Evolutionary conservation across 2,797 vertebrate genomes (phyloP).

Genomic region (Valencia hispanica): DNA sequence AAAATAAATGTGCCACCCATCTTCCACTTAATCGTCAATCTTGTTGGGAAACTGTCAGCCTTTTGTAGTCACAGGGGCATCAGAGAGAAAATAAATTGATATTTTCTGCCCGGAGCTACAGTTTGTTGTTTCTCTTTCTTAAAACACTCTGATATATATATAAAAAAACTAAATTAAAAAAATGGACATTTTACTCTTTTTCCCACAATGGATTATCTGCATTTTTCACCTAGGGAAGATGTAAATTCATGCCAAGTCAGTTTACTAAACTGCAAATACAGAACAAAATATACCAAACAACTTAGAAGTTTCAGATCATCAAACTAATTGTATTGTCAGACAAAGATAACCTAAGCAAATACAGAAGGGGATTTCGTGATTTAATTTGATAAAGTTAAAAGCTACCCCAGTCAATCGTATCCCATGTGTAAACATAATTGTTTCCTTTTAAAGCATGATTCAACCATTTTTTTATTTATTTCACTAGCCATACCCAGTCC

Average conservation of each 20-base stretch:
- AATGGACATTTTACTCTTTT: constrained; percentile 37
- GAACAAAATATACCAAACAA: neutral
- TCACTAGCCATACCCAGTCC: no score
- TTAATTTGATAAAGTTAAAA: no score
- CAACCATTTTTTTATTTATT: no score
- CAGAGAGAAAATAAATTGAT: constrained; percentile 43
- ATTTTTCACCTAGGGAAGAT: neutral
- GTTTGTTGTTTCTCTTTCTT: constrained; percentile 42
- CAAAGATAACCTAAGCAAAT: neutral
- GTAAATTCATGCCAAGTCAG: neutral
- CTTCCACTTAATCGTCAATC: constrained; percentile 53
- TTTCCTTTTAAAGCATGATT: no score
- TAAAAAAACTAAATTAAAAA: no score
- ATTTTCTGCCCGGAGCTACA: constrained; percentile 26
- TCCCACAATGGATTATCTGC: neutral
- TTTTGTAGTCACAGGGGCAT: constrained; percentile 65
- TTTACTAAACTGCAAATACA: neutral
- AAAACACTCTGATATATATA: constrained; percentile 7
- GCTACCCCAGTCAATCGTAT: neutral
- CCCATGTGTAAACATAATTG: neutral
- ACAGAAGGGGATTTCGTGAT: no score
- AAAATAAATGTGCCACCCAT: constrained; percentile 35
- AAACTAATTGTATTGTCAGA: neutral
- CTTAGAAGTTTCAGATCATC: neutral
- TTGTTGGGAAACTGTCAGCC: constrained; percentile 15